A percentile compares a stretch with the other conserved stretches of the same genome.
These are phyloP conservation scores for Cotesia chilonis DNA, from an alignment of 1,140 invertebrate species.

Conservation along the genomic window DNA sequence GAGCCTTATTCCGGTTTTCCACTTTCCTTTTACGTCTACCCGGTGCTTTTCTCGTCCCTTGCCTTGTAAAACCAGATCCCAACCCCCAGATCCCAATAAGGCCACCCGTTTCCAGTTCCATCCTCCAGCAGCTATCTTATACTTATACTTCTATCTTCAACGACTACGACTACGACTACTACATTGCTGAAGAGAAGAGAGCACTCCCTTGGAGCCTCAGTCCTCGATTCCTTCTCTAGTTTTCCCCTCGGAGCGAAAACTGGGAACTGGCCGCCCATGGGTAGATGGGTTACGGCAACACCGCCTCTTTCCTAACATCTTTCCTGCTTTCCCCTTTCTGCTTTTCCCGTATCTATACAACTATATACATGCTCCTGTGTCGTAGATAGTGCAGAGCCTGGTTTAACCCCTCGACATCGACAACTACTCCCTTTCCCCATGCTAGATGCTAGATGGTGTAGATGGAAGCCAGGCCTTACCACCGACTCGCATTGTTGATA, in stretches of 20 bases:
- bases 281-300: slow-evolving; percentile 1
- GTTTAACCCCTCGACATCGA: slow-evolving; percentile 31
- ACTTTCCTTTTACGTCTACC: slow-evolving; percentile 38
- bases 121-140: slow-evolving; percentile 28
- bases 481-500: slow-evolving; percentile 54
- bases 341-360: slow-evolving; percentile 2
- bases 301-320: slow-evolving; percentile 40
- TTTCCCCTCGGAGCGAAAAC: neutral
- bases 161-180: too few species aligned
- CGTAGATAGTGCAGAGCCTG: slow-evolving; percentile 34
- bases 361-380: slow-evolving; percentile 26
- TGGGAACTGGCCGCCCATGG: neutral
- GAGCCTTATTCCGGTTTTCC: slow-evolving; percentile 35
- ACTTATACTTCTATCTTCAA: slow-evolving; percentile 20
- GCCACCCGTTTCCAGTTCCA: slow-evolving; percentile 45
- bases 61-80: slow-evolving; percentile 60
- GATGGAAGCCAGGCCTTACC: slow-evolving; percentile 46
- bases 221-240: slow-evolving; percentile 17
- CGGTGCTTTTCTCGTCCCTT: slow-evolving; percentile 38
- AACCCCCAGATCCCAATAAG: slow-evolving; percentile 60
- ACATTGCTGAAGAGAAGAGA: too few species aligned
- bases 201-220: too few species aligned
- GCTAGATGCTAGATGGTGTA: neutral
- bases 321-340: slow-evolving; percentile 30
- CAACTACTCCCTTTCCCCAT: neutral